Conservation (phyloP, 2,888 invertebrate genomes). For the Magallana nippona region DNA sequence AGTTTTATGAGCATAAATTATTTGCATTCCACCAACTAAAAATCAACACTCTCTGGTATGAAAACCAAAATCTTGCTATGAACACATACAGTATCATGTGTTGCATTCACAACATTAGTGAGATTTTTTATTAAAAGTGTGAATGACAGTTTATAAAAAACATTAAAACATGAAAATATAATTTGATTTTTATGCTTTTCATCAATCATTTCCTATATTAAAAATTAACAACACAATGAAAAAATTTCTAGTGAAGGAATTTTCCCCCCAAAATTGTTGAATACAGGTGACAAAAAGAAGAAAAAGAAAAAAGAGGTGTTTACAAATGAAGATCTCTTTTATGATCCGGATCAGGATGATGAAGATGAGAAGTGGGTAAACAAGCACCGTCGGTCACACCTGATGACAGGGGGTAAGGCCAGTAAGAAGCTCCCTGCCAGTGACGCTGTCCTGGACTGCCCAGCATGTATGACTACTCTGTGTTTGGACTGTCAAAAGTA, state of each 20-base stretch:
- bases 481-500: conserved; percentile 84
- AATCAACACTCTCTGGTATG: no score
- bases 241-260: conserved; percentile 50
- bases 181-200: no score
- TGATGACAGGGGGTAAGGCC: conserved; percentile 51
- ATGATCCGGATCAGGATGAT: conserved; percentile 83
- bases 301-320: conserved; percentile 54
- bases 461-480: conserved; percentile 83
- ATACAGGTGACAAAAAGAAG: conserved; percentile 38
- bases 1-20: no score
- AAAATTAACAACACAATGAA: conserved; percentile 1
- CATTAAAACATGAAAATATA: no score
- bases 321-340: conserved; percentile 81
- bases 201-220: no score
- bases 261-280: not conserved
- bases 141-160: no score
- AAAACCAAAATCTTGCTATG: no score
- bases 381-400: conserved; percentile 77
- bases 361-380: conserved; percentile 83
- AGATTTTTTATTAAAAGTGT: no score
- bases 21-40: no score
- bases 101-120: no score
- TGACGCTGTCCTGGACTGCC: conserved; percentile 84
- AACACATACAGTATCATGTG: no score
- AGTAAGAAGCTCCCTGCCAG: conserved; percentile 77